Evolutionary conservation across 2,113 vertebrate genomes (phyloP), one percentile per base, ranked within the genome.

Genomic region (Taxidea taxus): DNA sequence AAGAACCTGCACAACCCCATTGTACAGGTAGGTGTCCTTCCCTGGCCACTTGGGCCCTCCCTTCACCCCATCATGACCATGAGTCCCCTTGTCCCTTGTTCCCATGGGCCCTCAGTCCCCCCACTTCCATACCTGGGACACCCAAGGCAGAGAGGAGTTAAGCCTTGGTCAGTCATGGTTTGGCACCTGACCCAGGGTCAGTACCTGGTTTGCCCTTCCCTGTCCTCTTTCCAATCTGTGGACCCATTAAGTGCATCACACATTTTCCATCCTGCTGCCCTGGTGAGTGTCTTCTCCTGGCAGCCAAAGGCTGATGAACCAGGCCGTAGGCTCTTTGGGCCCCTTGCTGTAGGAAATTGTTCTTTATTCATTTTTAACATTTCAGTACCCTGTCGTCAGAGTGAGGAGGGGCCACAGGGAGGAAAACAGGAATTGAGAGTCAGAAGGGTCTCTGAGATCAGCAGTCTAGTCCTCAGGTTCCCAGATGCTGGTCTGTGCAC

Each of bases 1-100:
- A 99, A 99, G 98, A 99, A 98, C 98, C 98, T 99, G 97, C 99
- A 99, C 99, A 99, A 98, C 98, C 99, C 99, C 94, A 99, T 99
- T 4, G 99, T 99, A 99, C 99, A 99, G 99, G 99, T 99, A 98
- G 60, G 98, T 75, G 74, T 16, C 80, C 25, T 47, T 25, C 66
- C 39, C 70, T 1, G 34, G 82, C 23, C 16, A 34, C 62, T 6
- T 0, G 15, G 51, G 20, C 42, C 64, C 49, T 82, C 39, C 62
- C 31, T 18, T 6, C 6, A 6, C 78, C 70, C 78, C 39, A 14
- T 0, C 81, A 9, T 74, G 47, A 47, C 85, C 15, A 0, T 18
- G 31, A 37, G n/a, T 34, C n/a, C 42, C 74, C 42, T 39, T 23
- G 25, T 3, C 29, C 47, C 85, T 31, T 21, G 8, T 10, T 21